Evolutionary conservation across 30 jellyfish, hydroid and myxozoan species (phyloP), one percentile per base, ranked within the genome.

Genomic region (Chironex yamaguchii): DNA sequence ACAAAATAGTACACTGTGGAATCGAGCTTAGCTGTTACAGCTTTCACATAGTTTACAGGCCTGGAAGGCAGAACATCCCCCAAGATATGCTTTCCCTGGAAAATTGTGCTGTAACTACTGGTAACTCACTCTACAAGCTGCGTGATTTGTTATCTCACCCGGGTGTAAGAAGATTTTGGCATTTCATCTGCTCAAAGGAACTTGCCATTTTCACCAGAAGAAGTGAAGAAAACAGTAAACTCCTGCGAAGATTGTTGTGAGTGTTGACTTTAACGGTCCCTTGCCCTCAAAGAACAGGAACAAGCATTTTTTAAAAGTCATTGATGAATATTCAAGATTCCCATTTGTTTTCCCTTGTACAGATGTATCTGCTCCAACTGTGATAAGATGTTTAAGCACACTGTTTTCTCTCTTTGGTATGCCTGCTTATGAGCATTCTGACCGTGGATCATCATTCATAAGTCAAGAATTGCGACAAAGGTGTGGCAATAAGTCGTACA

Each of bases 11-110:
- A 48, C 54, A 85, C 1, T 85, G 95, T 72, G 73, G 73, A 2
- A 25, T 85, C 6, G 93, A 76, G 62, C 92, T 85, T 12, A 73
- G 93, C 36, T 54, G 88, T 29, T 85, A 72, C 95, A 85, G 26
- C 23, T 85, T n/a, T 49, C 93, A 75, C 29, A 85, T 85, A 25
- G 75, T 33, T 21, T 85, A 85, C 90, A 30, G 94, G 22, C 89
- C 79, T 22, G 93, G 93, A 22, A 85, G 20, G 23, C 87, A 85
- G 29, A 85, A 85, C 58, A 36, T n/a, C n/a, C n/a, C n/a, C n/a
- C n/a, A n/a, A n/a, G n/a, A n/a, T n/a, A n/a, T n/a, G n/a, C n/a
- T n/a, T n/a, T n/a, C n/a, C n/a, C n/a, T n/a, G n/a, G n/a, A n/a
- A n/a, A n/a, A n/a, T n/a, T n/a, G n/a, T n/a, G n/a, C n/a, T n/a